phyloP scores from a whole-genome alignment of 2,888 invertebrate genomes.

The Drosophila colorata region DNA sequence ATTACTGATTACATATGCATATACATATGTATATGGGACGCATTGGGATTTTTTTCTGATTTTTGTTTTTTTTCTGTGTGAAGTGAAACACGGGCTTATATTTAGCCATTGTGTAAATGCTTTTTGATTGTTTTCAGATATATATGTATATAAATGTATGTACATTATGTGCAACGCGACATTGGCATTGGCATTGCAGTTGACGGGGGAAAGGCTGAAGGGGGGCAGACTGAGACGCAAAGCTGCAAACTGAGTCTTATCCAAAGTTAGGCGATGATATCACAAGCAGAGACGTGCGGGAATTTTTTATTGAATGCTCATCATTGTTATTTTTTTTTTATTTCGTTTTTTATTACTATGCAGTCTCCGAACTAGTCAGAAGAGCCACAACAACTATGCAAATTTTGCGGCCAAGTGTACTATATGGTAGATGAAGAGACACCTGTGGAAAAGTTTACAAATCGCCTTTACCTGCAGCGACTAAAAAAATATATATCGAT shows the following conservation, averaged over 20 bases:
- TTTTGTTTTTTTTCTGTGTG: not conserved
- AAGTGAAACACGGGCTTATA: conserved; percentile 7
- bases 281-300: conserved; percentile 64
- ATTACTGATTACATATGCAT: conserved; percentile 23
- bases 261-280: conserved; percentile 71
- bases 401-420: conserved; percentile 32
- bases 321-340: conserved; percentile 39
- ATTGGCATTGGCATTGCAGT: conserved; percentile 53
- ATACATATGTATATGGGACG: conserved; percentile 1
- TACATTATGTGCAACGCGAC: conserved; percentile 42
- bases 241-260: conserved; percentile 30
- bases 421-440: conserved; percentile 4
- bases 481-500: not conserved
- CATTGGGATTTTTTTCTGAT: conserved; percentile 17
- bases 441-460: conserved; percentile 41
- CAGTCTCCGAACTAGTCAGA: conserved; percentile 25
- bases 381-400: conserved; percentile 45
- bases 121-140: conserved; percentile 24
- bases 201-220: not conserved
- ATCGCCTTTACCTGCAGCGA: conserved; percentile 15
- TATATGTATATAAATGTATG: conserved; percentile 10
- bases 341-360: conserved; percentile 30
- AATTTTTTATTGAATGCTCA: conserved; percentile 72
- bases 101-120: conserved; percentile 14
- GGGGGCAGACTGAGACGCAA: not conserved